Conservation (phyloP, 2,113 vertebrate species). For the Columba janthina region DNA sequence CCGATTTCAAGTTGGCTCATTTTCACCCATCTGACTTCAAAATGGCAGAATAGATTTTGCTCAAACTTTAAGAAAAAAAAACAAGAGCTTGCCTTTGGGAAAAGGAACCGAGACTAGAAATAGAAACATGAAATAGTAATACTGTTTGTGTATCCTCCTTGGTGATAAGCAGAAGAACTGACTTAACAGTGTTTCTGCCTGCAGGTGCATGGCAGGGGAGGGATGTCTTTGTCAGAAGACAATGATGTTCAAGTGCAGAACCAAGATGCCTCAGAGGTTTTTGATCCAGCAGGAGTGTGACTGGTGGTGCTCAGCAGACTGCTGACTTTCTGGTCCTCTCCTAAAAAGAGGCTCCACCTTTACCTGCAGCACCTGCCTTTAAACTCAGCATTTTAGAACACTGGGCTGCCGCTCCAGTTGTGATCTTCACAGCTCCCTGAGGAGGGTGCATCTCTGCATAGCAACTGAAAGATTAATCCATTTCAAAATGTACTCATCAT, state of each 20-base stretch:
- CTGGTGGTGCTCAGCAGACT: accelerated
- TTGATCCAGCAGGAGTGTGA: neutral
- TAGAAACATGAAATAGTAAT: neutral
- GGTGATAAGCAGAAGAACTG: neutral
- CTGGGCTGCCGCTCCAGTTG: neutral
- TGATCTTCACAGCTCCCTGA: neutral
- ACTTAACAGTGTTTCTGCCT: neutral
- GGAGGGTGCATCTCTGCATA: neutral
- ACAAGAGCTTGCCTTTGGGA: neutral
- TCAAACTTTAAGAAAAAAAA: neutral
- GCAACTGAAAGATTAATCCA: slow-evolving; percentile 1
- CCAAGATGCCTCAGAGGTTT: accelerated
- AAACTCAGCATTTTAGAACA: neutral
- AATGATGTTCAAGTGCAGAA: neutral
- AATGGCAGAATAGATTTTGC: slow-evolving; percentile 44
- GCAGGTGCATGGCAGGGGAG: neutral
- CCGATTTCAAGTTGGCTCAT: slow-evolving; percentile 46
- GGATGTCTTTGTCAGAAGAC: neutral
- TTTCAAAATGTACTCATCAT: neutral
- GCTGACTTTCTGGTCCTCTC: neutral
- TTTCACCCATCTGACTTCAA: slow-evolving; percentile 40
- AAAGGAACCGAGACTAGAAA: neutral
- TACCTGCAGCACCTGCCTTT: neutral
- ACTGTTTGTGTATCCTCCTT: neutral
- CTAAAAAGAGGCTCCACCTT: neutral